Evolutionary conservation across 2,113 vertebrate species (phyloP), one percentile per base, ranked within the genome.

Genomic region (Tricholaema leucomelas): DNA sequence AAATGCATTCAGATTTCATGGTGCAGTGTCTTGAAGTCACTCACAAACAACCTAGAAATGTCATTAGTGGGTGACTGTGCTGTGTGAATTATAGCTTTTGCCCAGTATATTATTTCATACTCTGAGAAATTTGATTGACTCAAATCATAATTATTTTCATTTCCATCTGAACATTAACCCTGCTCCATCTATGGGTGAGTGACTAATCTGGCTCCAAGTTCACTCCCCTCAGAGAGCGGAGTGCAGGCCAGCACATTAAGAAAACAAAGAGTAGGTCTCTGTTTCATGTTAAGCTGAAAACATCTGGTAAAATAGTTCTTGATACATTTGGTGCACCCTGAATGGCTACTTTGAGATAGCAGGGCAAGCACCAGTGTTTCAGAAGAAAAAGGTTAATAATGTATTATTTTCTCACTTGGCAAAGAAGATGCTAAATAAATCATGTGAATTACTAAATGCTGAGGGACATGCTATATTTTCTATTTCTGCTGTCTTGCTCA

Each of bases 91-190:
- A 92, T 4, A 90, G 69, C 27, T 72, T 81, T 82, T 85, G 28
- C 76, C 72, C 61, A 55, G 59, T 59, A 25, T 88, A 94, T 92
- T 91, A 81, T 85, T 97, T 96, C 88, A 85, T 64, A 93, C 69
- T 69, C 80, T 80, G 91, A 84, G 78, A 95, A 96, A 96, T 96
- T 80, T 88, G 83, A 95, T 91, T 61, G 94, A 92, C 93, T 91
- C 60, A 54, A 81, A 74, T 69, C 64, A 64, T 84, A 92, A 95
- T 91, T 73, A 94, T 89, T 94, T 96, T 87, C 12, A 0, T 96
- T 97, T 94, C 81, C 73, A 95, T 86, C 71, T 81, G 77, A 96
- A 76, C 59, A 85, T 92, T 93, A 74, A 87, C 77, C 48, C 67
- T 21, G n/a, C 73, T 94, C 71, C 14, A 18, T 78, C 87, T 81